Evolutionary conservation across 1,140 invertebrate genomes (phyloP).

Genomic region (Hyles vespertilio): DNA sequence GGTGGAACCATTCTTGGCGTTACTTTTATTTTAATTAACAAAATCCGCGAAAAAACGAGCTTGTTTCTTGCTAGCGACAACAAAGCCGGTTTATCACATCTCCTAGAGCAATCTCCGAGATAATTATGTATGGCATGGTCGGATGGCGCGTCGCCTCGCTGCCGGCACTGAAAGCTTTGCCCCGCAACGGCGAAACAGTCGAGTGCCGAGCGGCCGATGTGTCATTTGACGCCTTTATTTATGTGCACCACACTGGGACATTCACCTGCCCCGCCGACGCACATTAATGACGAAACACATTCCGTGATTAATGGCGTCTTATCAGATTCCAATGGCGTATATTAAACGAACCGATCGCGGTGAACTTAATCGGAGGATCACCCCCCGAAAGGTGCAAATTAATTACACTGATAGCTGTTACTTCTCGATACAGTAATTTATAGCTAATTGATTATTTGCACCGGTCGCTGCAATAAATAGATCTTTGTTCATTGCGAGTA

Average conservation of each 20-base stretch:
- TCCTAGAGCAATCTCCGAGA: background rate
- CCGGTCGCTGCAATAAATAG: background rate
- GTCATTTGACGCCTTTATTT: slow-evolving; percentile 8
- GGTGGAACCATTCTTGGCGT: slow-evolving; percentile 21
- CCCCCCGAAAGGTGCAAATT: slow-evolving; percentile 49
- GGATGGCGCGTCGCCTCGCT: slow-evolving; percentile 1
- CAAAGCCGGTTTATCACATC: slow-evolving; percentile 18
- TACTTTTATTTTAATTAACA: slow-evolving; percentile 19
- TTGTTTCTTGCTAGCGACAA: slow-evolving; percentile 3
- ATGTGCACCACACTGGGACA: slow-evolving; percentile 6
- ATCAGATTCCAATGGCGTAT: slow-evolving; percentile 44
- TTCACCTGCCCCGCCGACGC: background rate
- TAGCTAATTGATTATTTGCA: slow-evolving; percentile 42
- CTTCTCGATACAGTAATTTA: slow-evolving; percentile 35
- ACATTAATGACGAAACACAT: slow-evolving; percentile 22
- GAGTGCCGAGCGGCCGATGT: background rate
- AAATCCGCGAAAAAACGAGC: background rate
- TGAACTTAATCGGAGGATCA: slow-evolving; percentile 36
- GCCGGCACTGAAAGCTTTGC: background rate
- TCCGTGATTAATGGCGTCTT: slow-evolving; percentile 52
- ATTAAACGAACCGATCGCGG: slow-evolving; percentile 33
- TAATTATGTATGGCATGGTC: slow-evolving; percentile 11
- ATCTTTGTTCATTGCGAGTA: too few species aligned
- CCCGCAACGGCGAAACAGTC: too few species aligned
- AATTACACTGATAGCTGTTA: slow-evolving; percentile 47